A percentile compares a stretch with the other conserved stretches of the same genome.
phyloP scores from a whole-genome alignment of 2,888 invertebrate genomes.

The Gortyna flavago region DNA sequence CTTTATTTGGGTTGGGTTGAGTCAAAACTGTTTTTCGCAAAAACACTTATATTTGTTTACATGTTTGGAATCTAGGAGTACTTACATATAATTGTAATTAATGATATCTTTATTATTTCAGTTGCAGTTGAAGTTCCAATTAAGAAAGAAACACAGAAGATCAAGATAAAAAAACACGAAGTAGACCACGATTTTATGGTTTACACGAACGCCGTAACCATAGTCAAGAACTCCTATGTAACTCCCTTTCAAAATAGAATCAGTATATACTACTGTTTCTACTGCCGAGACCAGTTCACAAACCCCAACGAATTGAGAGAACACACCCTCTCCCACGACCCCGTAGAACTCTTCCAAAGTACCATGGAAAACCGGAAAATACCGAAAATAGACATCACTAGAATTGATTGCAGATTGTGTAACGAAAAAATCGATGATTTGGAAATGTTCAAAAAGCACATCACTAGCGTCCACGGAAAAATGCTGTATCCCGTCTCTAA shows the following conservation, averaged over 20 bases:
- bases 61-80: not conserved
- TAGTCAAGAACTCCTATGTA: conserved; percentile 82
- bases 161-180: conserved; percentile 63
- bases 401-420: conserved; percentile 84
- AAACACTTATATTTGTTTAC: not conserved
- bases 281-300: conserved; percentile 84
- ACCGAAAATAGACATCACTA: conserved; percentile 85
- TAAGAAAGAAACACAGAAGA: conserved; percentile 60
- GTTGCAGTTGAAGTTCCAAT: conserved; percentile 63
- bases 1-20: not conserved
- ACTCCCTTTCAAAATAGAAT: conserved; percentile 75
- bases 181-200: conserved; percentile 79
- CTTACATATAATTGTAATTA: not conserved
- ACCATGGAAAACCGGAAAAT: conserved; percentile 82
- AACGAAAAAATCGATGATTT: conserved; percentile 79
- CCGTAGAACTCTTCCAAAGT: conserved; percentile 74
- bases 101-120: not conserved
- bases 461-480: conserved; percentile 74
- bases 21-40: not conserved
- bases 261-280: conserved; percentile 85
- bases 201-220: conserved; percentile 77
- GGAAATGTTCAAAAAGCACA: conserved; percentile 77
- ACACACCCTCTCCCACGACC: conserved; percentile 83
- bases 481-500: conserved; percentile 75
- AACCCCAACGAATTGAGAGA: conserved; percentile 82